phyloP scores from a whole-genome alignment of 2,888 invertebrate genomes.

The Notodonta ziczac region DNA sequence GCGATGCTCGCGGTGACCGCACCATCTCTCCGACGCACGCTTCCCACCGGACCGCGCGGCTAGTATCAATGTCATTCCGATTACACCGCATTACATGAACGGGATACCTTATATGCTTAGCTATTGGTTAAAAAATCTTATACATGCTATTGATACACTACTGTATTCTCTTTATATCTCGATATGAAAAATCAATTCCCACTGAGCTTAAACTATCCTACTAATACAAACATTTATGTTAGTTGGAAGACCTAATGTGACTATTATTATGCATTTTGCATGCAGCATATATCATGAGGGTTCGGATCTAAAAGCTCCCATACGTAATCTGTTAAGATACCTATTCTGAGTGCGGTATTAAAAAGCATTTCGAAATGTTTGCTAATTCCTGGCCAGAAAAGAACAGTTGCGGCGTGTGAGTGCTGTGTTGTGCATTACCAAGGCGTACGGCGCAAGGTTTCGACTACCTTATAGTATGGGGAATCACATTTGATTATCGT shows the following conservation, averaged over 20 bases:
- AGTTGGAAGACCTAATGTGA: background rate
- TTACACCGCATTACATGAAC: conserved; percentile 24
- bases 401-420: conserved; percentile 72
- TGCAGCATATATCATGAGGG: conserved; percentile 22
- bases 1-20: conserved; percentile 44
- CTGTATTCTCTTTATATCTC: too few relatives aligned
- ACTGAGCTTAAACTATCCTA: too few relatives aligned
- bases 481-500: too few relatives aligned
- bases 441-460: conserved; percentile 34
- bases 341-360: conserved; percentile 67
- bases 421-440: conserved; percentile 71
- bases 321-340: conserved; percentile 52
- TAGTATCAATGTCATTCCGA: conserved; percentile 42
- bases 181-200: too few relatives aligned
- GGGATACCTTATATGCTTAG: too few relatives aligned
- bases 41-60: conserved; percentile 3
- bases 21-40: conserved; percentile 15
- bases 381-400: conserved; percentile 77
- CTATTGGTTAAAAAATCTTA: too few relatives aligned
- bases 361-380: conserved; percentile 77
- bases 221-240: conserved; percentile 11
- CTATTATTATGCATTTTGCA: conserved; percentile 8
- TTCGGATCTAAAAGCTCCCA: conserved; percentile 50
- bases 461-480: background rate
- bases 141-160: too few relatives aligned